Percentiles rank a stretch among this genome's conserved stretches.
phyloP scores from a whole-genome alignment of 1,140 invertebrate genomes.

The Monochamus saltuarius region DNA sequence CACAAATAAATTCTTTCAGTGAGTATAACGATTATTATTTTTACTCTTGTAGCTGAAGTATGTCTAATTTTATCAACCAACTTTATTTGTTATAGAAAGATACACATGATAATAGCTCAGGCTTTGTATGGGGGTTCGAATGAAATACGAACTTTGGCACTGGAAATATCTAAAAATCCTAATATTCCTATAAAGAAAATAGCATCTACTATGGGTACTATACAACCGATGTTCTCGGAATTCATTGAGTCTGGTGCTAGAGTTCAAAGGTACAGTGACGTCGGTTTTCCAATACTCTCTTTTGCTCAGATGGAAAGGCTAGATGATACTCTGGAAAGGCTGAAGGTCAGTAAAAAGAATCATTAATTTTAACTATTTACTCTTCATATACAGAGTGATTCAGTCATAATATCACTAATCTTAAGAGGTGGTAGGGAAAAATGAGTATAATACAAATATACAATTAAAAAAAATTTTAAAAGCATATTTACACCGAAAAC shows the following conservation, averaged over 20 bases:
- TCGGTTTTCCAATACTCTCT: conserved; percentile 8
- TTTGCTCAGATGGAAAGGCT: conserved; percentile 14
- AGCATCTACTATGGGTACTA: conserved; percentile 6
- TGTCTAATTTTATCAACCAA: neutral
- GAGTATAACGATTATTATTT: neutral
- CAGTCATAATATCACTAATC: too few relatives aligned
- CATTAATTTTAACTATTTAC: neutral
- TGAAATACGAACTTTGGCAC: conserved; percentile 6
- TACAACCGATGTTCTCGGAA: conserved; percentile 8
- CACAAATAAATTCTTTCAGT: neutral
- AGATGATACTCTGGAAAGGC: conserved; percentile 10
- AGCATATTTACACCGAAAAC: too few relatives aligned
- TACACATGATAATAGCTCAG: conserved; percentile 9
- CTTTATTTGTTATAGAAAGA: conserved; percentile 5
- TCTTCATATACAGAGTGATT: too few relatives aligned
- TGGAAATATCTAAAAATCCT: conserved; percentile 12
- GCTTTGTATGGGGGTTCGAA: conserved; percentile 10
- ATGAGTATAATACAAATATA: too few relatives aligned
- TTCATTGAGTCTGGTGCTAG: neutral
- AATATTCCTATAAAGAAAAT: conserved; percentile 10
- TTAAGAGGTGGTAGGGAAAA: too few relatives aligned
- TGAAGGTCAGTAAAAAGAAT: conserved; percentile 7
- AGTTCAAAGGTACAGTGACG: neutral
- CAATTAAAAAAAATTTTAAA: neutral
- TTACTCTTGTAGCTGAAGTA: neutral